Conservation (phyloP, 2,888 invertebrate genomes). For the Tryphoninae sp. region DNA sequence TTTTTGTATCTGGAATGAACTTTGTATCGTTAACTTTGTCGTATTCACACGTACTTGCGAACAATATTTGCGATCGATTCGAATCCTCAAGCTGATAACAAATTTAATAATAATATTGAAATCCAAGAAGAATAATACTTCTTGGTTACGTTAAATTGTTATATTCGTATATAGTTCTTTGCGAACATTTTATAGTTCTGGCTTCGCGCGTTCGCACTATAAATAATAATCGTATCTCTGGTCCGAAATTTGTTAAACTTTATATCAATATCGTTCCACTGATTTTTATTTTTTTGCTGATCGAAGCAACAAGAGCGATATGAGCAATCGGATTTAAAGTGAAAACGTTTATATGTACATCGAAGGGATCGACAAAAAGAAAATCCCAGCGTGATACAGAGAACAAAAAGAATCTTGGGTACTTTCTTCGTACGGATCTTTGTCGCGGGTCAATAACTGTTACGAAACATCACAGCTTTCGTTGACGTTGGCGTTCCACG, state of each 20-base stretch:
- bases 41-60: too few species aligned
- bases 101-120: background rate
- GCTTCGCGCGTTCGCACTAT: conserved; percentile 14
- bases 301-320: conserved; percentile 14
- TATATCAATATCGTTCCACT: background rate
- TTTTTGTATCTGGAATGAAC: conserved; percentile 16
- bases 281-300: background rate
- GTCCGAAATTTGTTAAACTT: background rate
- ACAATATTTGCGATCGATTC: background rate
- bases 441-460: conserved; percentile 40
- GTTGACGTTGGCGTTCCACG: conserved; percentile 76
- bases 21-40: background rate
- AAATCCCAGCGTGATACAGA: conserved; percentile 31
- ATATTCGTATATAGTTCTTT: background rate
- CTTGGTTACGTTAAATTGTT: background rate
- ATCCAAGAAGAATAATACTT: background rate
- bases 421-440: conserved; percentile 50
- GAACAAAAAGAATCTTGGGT: conserved; percentile 55
- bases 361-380: conserved; percentile 11
- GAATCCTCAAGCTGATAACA: conserved; percentile 11
- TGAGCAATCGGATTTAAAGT: conserved; percentile 16
- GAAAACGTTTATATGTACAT: conserved; percentile 61
- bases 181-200: conserved; percentile 2
- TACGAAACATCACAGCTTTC: conserved; percentile 72
- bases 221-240: background rate